Evolutionary conservation across 2,888 invertebrate species (phyloP), one percentile per base, ranked within the genome.

Genomic region (Amblyjoppa fuscipennis): DNA sequence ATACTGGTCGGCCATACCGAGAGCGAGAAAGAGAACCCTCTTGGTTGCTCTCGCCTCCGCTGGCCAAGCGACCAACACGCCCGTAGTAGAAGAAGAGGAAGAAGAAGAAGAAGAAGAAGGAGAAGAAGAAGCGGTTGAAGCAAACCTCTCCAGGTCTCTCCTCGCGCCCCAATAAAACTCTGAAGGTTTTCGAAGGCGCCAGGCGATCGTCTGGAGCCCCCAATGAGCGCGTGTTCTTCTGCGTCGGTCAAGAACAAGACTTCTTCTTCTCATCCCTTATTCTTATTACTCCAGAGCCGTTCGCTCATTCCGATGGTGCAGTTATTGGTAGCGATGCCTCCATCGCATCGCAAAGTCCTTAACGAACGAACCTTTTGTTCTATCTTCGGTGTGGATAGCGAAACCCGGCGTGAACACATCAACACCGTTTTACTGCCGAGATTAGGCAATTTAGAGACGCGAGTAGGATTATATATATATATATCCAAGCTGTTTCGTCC

Each of bases 1-100:
- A 90, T 92, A 91, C 91, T 91, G 91, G 91, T 91, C 92, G 91
- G 91, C 92, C 91, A 91, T 92, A 91, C 89, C 91, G 87, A 89
- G 88, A 87, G 83, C 51, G 83, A 82, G 31, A 82, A 70, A 66
- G 79, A 51, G 81, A 74, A 85, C 64, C 80, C 61, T 41, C 56
- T 25, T 49, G 71, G 31, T 66, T 80, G 82, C 59, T 79, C 56
- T 73, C 49, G 64, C 81, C 83, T 81, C 45, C 28, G 45, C 70
- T 69, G 53, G 75, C 78, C 49, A 66, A 80, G 71, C 82, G 76
- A 80, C 85, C 71, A 74, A 53, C 66, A 73, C 56, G 66, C 59
- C 68, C 16, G 74, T 25, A 73, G 81, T 73, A 25, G 80, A 80
- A 51, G 81, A 80, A 49, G 61, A 49, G 45, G 73, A 59, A 59